Percentiles rank a stretch among this genome's conserved stretches.
Evolutionary conservation across 2,113 vertebrate species (phyloP).

Genomic region (Carettochelys insculpta): DNA sequence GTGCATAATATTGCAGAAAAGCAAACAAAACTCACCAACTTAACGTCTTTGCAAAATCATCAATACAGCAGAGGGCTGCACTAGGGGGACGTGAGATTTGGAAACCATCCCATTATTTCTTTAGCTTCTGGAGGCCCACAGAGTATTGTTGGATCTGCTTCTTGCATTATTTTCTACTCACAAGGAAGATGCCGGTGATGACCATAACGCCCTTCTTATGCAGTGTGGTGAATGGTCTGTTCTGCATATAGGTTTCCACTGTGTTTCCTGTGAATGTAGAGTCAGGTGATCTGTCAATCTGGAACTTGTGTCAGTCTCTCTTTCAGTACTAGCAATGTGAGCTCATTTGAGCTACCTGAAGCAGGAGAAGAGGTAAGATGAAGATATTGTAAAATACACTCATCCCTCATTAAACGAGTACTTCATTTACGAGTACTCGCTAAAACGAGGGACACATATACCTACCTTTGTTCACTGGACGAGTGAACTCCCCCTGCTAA

Average conservation of each 20-base stretch:
- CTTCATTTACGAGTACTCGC: too few relatives aligned
- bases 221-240: rapidly evolving
- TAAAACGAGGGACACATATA: too few relatives aligned
- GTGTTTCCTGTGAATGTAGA: not conserved
- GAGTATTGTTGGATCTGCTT: rapidly evolving
- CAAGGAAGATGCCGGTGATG: not conserved
- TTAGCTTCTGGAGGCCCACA: not conserved
- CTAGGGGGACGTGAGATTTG: rapidly evolving
- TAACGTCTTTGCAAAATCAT: not conserved
- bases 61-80: not conserved
- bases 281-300: not conserved
- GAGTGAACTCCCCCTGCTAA: too few relatives aligned
- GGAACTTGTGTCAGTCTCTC: not conserved
- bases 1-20: not conserved
- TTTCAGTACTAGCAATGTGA: not conserved
- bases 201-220: not conserved
- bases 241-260: not conserved
- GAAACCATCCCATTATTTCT: not conserved
- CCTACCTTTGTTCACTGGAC: too few relatives aligned
- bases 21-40: not conserved
- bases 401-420: too few relatives aligned
- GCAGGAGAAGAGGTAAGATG: not conserved
- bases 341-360: too few relatives aligned
- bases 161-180: not conserved
- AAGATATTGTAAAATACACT: rapidly evolving